These are phyloP conservation scores for Phoeniculus purpureus DNA, from an alignment of 2,797 vertebrate genomes.

Conservation along the genomic window DNA sequence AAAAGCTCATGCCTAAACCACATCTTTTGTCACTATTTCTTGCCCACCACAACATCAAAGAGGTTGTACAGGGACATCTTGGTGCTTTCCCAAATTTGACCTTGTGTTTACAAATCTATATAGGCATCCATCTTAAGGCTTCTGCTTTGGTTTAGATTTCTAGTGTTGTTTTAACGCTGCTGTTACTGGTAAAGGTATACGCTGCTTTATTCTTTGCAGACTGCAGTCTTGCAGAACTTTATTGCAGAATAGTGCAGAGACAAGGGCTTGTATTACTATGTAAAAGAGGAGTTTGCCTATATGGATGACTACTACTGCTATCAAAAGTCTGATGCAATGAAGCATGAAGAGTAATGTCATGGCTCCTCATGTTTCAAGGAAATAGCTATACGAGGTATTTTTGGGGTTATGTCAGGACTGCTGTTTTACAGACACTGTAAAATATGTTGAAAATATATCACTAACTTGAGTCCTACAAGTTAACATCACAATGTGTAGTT, in stretches of 20 bases:
- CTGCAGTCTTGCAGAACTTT: not conserved
- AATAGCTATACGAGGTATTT: not conserved
- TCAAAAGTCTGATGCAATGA: not conserved
- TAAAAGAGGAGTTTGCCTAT: not conserved
- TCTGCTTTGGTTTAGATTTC: not conserved
- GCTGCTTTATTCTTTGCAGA: not conserved
- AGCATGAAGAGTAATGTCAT: not conserved
- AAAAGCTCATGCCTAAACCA: not conserved
- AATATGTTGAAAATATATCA: not conserved
- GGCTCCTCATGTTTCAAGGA: not conserved
- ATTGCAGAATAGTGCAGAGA: not conserved
- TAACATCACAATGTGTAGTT: accelerated
- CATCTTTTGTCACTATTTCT: not conserved
- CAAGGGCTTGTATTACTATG: not conserved
- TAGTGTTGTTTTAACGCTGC: not conserved
- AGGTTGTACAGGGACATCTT: not conserved
- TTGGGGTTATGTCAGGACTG: not conserved
- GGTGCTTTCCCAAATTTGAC: not conserved
- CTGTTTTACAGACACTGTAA: not conserved
- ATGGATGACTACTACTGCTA: not conserved
- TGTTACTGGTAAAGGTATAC: not conserved
- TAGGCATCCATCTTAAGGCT: not conserved
- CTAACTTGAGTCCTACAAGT: not conserved
- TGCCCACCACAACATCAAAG: not conserved
- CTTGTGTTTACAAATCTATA: not conserved